Evolutionary conservation across 1,140 invertebrate genomes (phyloP), one percentile per base, ranked within the genome.

Genomic region (Globodera ellingtonae): DNA sequence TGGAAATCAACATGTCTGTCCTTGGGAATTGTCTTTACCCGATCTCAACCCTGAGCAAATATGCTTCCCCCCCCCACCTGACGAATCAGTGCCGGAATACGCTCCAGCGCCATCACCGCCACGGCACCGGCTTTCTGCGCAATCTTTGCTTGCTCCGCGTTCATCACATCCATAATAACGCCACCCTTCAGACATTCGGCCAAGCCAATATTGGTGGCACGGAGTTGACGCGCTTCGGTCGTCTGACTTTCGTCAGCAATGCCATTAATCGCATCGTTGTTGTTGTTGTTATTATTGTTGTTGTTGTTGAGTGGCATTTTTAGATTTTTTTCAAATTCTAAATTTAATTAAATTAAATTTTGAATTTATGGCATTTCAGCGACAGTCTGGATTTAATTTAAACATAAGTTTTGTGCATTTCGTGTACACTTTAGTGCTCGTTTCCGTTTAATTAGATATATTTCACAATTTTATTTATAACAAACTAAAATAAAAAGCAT

Each of bases 81-180:
- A 18, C 56, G 67, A n/a, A 75, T 75, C 56, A 75, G 44, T 35
- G 73, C 73, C 35, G 73, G 73, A 62, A 75, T 75, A 10, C 73
- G 35, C n/a, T 75, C 73, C 2, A 75, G 46, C 13, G 73, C 73
- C 73, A 75, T 75, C 52, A 75, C 73, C 8, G 73, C 73, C 5
- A 75, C 73, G 73, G 73, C 73, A 50, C 73, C 73, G 10, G 73
- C 52, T 48, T 50, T 5, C 73, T 75, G 35, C 35, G 73, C 73
- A 75, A 75, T 75, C 6, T 75, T 48, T 10, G 73, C 73, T n/a
- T 75, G 73, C n/a, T 75, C 56, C 66, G 73, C 56, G 18, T 46
- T 75, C 73, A 75, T 75, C 56, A 75, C 73, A 48, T 75, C 73
- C 73, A 75, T 75, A 0, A 75, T 75, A 3, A 75, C 73, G 24